Evolutionary conservation across 2,113 vertebrate species (phyloP).

Genomic region (Cranoglanis bouderius): DNA sequence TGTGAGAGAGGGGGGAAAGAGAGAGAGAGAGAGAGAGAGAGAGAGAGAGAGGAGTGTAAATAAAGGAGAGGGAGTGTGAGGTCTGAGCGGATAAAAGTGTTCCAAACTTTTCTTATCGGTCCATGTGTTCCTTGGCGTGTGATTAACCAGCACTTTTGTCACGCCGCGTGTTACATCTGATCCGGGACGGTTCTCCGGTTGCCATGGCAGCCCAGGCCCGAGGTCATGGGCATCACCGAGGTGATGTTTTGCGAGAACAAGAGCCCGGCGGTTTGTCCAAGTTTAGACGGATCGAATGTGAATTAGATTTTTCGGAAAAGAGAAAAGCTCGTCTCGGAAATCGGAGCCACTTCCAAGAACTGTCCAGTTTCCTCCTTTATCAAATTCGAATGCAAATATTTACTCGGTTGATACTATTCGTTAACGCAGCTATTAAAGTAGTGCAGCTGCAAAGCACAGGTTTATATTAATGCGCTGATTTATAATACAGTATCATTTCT

Average conservation of each 20-base stretch:
- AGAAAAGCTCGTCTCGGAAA: neutral
- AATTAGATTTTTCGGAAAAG: neutral
- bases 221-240: conserved; percentile 50
- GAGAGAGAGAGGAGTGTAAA: neutral
- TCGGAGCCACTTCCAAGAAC: neutral
- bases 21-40: neutral
- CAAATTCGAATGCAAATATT: neutral
- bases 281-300: neutral
- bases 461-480: neutral
- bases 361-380: neutral
- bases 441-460: neutral
- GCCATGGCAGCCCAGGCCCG: conserved; percentile 63
- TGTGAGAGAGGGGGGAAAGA: neutral
- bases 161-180: conserved; percentile 60
- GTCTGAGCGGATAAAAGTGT: neutral
- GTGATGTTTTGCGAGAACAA: conserved; percentile 22
- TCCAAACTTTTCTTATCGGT: neutral
- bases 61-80: conserved; percentile 3
- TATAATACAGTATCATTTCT: neutral
- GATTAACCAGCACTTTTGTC: conserved; percentile 56
- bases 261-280: neutral
- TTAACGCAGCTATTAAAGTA: neutral
- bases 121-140: conserved; percentile 48
- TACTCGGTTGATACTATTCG: neutral
- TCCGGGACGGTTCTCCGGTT: conserved; percentile 63